These are phyloP conservation scores for Bombus affinis DNA, from an alignment of 1,140 invertebrate genomes.

Conservation along the genomic window DNA sequence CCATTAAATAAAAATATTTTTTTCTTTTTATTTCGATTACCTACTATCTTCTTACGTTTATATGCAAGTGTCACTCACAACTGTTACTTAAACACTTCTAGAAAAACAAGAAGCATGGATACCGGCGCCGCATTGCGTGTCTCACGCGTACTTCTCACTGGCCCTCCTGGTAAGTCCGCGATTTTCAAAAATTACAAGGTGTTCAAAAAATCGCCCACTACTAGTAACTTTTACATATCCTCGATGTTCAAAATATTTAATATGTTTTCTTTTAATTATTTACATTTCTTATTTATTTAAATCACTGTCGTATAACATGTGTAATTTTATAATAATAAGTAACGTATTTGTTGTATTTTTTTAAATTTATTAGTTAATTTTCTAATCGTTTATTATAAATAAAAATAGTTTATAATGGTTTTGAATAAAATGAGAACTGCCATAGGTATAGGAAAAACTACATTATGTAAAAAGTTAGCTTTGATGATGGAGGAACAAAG, in stretches of 20 bases:
- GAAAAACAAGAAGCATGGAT: conserved; percentile 55
- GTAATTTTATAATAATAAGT: background rate
- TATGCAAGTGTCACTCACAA: conserved; percentile 12
- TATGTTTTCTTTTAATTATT: background rate
- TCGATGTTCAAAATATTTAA: background rate
- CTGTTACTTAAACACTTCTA: background rate
- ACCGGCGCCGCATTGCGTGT: conserved; percentile 38
- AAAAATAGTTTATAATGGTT: background rate
- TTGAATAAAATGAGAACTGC: conserved; percentile 13
- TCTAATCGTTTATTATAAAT: background rate
- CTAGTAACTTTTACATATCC: too few species aligned
- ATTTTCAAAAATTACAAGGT: conserved; percentile 6
- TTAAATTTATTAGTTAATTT: background rate
- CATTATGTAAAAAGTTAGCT: conserved; percentile 83
- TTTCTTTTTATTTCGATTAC: background rate
- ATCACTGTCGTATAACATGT: background rate
- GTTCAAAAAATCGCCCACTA: background rate
- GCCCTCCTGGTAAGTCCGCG: conserved; percentile 65
- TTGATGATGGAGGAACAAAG: conserved; percentile 74
- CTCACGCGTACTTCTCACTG: conserved; percentile 65
- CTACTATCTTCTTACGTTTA: background rate
- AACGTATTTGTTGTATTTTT: background rate
- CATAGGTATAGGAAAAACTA: conserved; percentile 86
- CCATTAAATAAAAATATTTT: background rate
- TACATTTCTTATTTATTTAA: background rate